phyloP scores from a whole-genome alignment of 2,888 invertebrate species.

The Acronicta alni region DNA sequence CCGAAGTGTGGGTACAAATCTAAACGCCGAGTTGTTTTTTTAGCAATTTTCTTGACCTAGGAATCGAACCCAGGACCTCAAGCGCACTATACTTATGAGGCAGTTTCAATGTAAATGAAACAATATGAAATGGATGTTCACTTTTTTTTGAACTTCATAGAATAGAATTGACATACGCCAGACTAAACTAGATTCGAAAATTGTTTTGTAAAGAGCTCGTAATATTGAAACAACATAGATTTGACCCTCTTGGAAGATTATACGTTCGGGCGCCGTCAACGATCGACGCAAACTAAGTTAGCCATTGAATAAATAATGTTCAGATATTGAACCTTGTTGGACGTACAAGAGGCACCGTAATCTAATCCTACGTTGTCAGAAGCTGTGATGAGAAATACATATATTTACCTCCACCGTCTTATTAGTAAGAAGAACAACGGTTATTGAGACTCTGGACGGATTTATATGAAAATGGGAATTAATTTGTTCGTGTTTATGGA shows the following conservation, averaged over 20 bases:
- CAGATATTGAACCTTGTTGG: slow-evolving; percentile 19
- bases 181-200: no score
- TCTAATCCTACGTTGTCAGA: slow-evolving; percentile 7
- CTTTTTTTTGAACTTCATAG: no score
- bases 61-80: no score
- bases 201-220: not conserved
- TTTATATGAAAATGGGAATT: not conserved
- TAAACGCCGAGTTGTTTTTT: no score
- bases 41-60: no score
- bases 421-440: not conserved
- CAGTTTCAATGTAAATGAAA: no score
- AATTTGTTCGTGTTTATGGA: no score
- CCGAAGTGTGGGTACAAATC: no score
- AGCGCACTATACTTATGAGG: no score
- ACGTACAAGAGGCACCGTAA: slow-evolving; percentile 20
- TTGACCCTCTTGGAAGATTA: not conserved
- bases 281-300: slow-evolving; percentile 24
- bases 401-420: slow-evolving; percentile 3
- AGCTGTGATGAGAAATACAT: slow-evolving; percentile 26
- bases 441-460: not conserved
- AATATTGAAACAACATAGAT: not conserved
- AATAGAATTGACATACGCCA: no score
- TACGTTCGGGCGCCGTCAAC: slow-evolving; percentile 2
- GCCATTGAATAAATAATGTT: slow-evolving; percentile 45
- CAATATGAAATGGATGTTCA: no score